phyloP scores from a whole-genome alignment of 2,888 invertebrate genomes.

The Antitype chi region DNA sequence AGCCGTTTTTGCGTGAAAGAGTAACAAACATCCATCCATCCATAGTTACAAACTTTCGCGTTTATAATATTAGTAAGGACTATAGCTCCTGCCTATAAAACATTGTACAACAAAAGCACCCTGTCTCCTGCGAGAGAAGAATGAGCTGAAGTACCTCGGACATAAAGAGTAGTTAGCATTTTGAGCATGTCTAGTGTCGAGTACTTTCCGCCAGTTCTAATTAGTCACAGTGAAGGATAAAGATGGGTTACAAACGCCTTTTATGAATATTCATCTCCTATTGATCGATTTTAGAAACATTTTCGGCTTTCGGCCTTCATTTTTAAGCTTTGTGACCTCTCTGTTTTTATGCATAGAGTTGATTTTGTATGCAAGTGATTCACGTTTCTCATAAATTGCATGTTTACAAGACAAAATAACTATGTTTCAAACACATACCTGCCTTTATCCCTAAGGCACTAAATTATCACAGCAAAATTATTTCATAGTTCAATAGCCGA shows the following conservation, averaged over 20 bases:
- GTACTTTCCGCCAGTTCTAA: slow-evolving; percentile 54
- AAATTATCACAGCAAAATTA: neutral
- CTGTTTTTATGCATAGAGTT: slow-evolving; percentile 9
- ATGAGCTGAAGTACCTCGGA: slow-evolving; percentile 26
- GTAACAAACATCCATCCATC: too few relatives aligned
- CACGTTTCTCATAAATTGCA: neutral
- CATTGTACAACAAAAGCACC: slow-evolving; percentile 13
- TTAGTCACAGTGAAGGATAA: slow-evolving; percentile 58
- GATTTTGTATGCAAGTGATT: neutral
- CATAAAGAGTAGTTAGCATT: slow-evolving; percentile 48
- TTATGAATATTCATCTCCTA: slow-evolving; percentile 64
- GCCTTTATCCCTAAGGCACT: neutral
- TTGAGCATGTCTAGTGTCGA: slow-evolving; percentile 44
- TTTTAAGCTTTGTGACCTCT: slow-evolving; percentile 14
- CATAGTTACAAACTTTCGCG: too few relatives aligned
- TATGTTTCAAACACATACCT: neutral
- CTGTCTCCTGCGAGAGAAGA: neutral
- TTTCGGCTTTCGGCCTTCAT: slow-evolving; percentile 26
- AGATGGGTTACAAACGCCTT: slow-evolving; percentile 49
- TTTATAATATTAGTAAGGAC: too few relatives aligned
- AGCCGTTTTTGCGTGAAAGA: too few relatives aligned
- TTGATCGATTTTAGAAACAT: slow-evolving; percentile 56
- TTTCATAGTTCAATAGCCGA: slow-evolving; percentile 1
- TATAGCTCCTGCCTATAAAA: neutral
- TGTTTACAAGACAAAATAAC: neutral